Evolutionary conservation across 2,113 vertebrate species (phyloP), one percentile per base, ranked within the genome.

Genomic region (Odocoileus hemionus): DNA sequence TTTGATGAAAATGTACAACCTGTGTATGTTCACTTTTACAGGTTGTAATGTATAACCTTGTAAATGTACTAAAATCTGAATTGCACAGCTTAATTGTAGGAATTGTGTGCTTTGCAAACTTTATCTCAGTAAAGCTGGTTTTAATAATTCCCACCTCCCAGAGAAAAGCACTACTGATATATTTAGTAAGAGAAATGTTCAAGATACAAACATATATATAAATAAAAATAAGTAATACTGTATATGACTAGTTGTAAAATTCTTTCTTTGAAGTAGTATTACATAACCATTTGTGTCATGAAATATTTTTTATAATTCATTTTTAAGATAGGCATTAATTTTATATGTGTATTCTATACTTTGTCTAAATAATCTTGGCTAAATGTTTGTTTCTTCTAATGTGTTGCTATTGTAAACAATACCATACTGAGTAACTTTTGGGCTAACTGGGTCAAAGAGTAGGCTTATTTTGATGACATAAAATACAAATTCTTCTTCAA

Each of bases 101-200:
- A 88, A 67, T 74, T 83, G 1, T 43, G n/a, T 86, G 9, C 4
- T 52, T 54, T 76, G 39, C 26, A 30, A 82, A 57, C 28, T 80
- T 43, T 17, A 64, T 89, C 79, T 92, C 50, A 89, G n/a, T 74
- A 82, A 84, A 88, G 50, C 13, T 83, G 25, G 76, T 89, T 70
- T 94, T 28, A 28, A 76, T 70, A 70, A 58, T n/a, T 8, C 2
- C 21, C 61, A 52, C 25, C 15, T 97, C 21, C 58, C 36, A 86
- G 43, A 36, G 50, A 17, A 60, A 61, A 61, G 1, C 16, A 39
- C 36, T 50, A 30, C 45, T 83, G 87, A 93, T 70, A 83, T n/a
- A 87, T n/a, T 92, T 93, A 79, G 36, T 64, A 96, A 57, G 94
- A 95, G 74, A 67, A 78, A 87, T 21, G 91, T 88, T 89, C 9